Conservation (phyloP, 1,140 invertebrate species). For the Eubasilissa regina region DNA sequence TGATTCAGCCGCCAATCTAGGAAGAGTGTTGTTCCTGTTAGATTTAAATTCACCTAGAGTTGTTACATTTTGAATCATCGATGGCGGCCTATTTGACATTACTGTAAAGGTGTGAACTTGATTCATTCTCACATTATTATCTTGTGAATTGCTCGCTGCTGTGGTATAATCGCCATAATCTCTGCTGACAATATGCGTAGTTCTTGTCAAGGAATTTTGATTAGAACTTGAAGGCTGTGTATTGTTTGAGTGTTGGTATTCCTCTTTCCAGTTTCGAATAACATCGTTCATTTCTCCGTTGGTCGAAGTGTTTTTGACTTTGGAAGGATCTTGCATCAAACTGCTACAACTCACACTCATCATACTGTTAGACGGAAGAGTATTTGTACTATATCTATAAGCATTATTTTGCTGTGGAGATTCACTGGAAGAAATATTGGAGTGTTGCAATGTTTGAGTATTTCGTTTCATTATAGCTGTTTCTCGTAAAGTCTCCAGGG, state of each 20-base stretch:
- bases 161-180: conserved; percentile 18
- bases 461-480: conserved; percentile 27
- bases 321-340: conserved; percentile 36
- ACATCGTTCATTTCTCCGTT: conserved; percentile 49
- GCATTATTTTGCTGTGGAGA: conserved; percentile 31
- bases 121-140: conserved; percentile 42
- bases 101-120: conserved; percentile 45
- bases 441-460: conserved; percentile 25
- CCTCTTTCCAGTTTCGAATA: conserved; percentile 49
- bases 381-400: conserved; percentile 54
- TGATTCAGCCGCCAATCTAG: conserved; percentile 45
- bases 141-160: conserved; percentile 16
- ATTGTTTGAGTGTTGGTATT: conserved; percentile 26
- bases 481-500: conserved; percentile 51
- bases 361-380: conserved; percentile 24
- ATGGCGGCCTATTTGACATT: conserved; percentile 43
- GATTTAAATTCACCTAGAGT: conserved; percentile 57
- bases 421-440: conserved; percentile 39
- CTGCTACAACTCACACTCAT: conserved; percentile 44
- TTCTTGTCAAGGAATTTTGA: conserved; percentile 29
- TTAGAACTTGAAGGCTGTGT: conserved; percentile 29
- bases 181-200: neutral
- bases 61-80: conserved; percentile 53
- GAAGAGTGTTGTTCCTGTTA: conserved; percentile 53
- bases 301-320: conserved; percentile 40